These are phyloP conservation scores for Morphnarchus princeps DNA, from an alignment of 2,113 vertebrate genomes.

Conservation along the genomic window DNA sequence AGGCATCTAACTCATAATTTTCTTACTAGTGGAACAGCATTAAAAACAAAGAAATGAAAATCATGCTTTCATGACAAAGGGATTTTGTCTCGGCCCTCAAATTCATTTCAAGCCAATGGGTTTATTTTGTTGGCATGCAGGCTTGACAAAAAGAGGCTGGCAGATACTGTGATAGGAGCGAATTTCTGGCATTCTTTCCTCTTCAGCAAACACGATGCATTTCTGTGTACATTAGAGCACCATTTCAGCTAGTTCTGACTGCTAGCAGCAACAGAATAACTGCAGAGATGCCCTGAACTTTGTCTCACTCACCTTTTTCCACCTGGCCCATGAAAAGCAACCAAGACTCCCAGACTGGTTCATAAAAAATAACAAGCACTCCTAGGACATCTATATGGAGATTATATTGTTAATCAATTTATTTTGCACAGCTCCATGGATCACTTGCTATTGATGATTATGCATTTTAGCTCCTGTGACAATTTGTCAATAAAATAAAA, in stretches of 20 bases:
- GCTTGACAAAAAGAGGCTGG: neutral
- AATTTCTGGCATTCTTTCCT: neutral
- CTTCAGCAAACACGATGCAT: neutral
- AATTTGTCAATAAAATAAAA: constrained; percentile 32
- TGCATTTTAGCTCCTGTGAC: neutral
- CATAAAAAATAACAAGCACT: neutral
- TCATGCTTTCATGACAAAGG: neutral
- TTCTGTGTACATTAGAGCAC: neutral
- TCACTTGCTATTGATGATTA: constrained; percentile 28
- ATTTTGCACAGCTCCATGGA: constrained; percentile 38
- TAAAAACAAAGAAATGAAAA: neutral
- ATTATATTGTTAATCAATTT: constrained; percentile 37
- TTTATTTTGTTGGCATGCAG: neutral
- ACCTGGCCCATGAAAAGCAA: neutral
- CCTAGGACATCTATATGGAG: neutral
- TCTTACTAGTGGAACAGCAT: neutral
- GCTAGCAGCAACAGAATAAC: neutral
- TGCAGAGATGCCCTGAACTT: neutral
- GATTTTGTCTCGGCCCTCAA: neutral
- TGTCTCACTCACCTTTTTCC: neutral
- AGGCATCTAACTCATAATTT: neutral
- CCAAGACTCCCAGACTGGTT: neutral
- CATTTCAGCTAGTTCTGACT: neutral
- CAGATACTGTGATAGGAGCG: neutral
- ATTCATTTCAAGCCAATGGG: neutral